phyloP scores from a whole-genome alignment of 2,113 vertebrate species.

The Oncorhynchus nerka region DNA sequence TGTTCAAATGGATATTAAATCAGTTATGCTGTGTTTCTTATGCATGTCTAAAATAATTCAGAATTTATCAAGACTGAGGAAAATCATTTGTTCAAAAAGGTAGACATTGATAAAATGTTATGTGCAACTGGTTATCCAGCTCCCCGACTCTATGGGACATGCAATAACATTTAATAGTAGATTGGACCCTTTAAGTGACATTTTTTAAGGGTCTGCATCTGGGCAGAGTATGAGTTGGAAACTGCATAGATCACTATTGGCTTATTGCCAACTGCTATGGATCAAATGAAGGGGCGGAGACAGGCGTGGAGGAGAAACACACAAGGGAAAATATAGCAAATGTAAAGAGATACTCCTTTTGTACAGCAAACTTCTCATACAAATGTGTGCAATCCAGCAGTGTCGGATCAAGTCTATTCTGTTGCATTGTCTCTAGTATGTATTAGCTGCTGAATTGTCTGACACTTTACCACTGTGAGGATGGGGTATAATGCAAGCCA shows the following conservation, averaged over 20 bases:
- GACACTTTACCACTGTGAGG: constrained; percentile 49
- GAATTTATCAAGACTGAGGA: background rate
- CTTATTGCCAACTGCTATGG: constrained; percentile 52
- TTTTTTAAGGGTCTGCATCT: background rate
- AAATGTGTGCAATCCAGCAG: constrained; percentile 76
- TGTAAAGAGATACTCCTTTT: constrained; percentile 69
- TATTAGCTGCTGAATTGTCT: constrained; percentile 60
- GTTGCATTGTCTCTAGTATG: constrained; percentile 41
- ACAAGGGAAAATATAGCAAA: constrained; percentile 87
- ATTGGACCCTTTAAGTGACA: constrained; percentile 13
- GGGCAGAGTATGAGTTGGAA: constrained; percentile 44
- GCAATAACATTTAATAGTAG: constrained; percentile 54
- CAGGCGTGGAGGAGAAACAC: constrained; percentile 70
- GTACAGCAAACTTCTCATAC: constrained; percentile 78
- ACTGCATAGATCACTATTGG: constrained; percentile 73
- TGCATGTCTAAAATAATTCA: background rate
- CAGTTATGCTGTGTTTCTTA: constrained; percentile 27
- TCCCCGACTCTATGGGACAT: constrained; percentile 10
- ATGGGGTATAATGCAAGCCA: constrained; percentile 37
- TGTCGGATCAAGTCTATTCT: constrained; percentile 54
- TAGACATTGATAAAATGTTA: background rate
- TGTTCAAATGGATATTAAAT: constrained; percentile 45
- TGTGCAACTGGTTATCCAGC: constrained; percentile 40
- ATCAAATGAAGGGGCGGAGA: constrained; percentile 39
- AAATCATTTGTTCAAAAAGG: background rate